A percentile compares a stretch with the other conserved stretches of the same genome.
phyloP scores from a whole-genome alignment of 2,888 invertebrate species.

The Caenorhabditis doughertyi region DNA sequence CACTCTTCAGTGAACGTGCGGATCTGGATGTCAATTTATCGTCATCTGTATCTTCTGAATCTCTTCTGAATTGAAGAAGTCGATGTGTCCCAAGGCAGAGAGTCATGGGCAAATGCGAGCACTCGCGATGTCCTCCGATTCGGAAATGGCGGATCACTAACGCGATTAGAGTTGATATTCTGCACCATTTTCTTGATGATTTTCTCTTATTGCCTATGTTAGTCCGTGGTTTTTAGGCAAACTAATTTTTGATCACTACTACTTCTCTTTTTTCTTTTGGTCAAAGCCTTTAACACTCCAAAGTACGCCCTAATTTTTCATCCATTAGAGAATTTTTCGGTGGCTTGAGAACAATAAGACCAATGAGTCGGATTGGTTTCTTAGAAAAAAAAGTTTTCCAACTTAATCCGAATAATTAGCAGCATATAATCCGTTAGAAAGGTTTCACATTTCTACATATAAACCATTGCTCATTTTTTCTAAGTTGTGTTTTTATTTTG shows the following conservation, averaged over 20 bases:
- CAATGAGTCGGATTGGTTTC: background rate
- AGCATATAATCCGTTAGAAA: constrained; percentile 17
- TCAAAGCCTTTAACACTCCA: too few species aligned
- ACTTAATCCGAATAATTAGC: constrained; percentile 12
- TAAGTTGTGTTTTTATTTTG: constrained; percentile 8
- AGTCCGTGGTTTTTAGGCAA: background rate
- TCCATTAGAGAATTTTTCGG: too few species aligned
- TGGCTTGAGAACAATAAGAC: background rate
- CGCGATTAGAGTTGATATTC: constrained; percentile 47
- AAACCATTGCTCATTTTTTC: constrained; percentile 1
- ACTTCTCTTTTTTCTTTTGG: background rate
- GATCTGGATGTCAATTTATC: constrained; percentile 13
- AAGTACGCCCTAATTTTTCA: too few species aligned
- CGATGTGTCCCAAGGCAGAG: constrained; percentile 16
- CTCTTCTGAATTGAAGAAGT: constrained; percentile 16
- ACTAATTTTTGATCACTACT: constrained; percentile 34
- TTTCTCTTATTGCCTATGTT: constrained; percentile 18
- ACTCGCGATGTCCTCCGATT: constrained; percentile 45
- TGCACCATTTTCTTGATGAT: constrained; percentile 37
- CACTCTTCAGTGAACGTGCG: constrained; percentile 18
- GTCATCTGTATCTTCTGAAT: constrained; percentile 20
- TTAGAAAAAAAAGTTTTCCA: constrained; percentile 19
- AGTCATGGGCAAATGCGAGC: constrained; percentile 9
- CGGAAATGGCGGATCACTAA: constrained; percentile 54
- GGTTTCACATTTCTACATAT: background rate